Evolutionary conservation across 2,888 invertebrate species (phyloP), one percentile per base, ranked within the genome.

Genomic region (Acanthopleura granulata): DNA sequence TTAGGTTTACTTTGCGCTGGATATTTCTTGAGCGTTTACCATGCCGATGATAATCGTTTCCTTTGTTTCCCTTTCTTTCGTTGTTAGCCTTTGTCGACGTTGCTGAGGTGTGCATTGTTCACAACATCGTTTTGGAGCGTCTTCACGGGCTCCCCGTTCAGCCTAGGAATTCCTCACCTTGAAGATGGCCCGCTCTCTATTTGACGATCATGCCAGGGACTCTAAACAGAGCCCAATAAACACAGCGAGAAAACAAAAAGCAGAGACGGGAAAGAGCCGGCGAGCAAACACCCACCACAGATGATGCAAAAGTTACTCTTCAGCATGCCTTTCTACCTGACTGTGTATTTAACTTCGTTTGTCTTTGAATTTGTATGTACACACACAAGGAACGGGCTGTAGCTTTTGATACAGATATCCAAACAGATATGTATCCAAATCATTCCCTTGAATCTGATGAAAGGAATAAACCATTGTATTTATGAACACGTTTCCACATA

Each of bases 151-250:
- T 57, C 57, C 18, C 22, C 57, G 22, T n/a, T 22, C 57, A 12
- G n/a, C 16, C 25, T 27, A 22, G 66, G 22, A 66, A 27, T 66
- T 27, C 66, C 18, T 66, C 66, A 27, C 66, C 66, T 66, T 66
- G 66, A 66, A 66, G 29, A 18, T 16, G 29, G 66, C 66, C 66
- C 14, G 29, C 25, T 66, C 25, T 66, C 3, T 66, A 27, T 66
- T 66, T 66, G 66, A 14, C 29, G 66, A 66, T 66, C 66, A 66
- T 66, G 66, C 66, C 66, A 66, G 27, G 6, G 66, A 66, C 66
- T 66, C 25, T 66, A 66, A 66, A 66, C 66, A 66, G 66, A 66
- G 16, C 25, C 29, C 22, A 27, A 66, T 27, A 66, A 66, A 66
- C 66, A 66, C 22, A 27, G 25, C 25, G 29, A 22, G 57, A 57